These are phyloP conservation scores for Sphaerodactylus townsendi DNA, from an alignment of 2,113 vertebrate species.

Conservation along the genomic window DNA sequence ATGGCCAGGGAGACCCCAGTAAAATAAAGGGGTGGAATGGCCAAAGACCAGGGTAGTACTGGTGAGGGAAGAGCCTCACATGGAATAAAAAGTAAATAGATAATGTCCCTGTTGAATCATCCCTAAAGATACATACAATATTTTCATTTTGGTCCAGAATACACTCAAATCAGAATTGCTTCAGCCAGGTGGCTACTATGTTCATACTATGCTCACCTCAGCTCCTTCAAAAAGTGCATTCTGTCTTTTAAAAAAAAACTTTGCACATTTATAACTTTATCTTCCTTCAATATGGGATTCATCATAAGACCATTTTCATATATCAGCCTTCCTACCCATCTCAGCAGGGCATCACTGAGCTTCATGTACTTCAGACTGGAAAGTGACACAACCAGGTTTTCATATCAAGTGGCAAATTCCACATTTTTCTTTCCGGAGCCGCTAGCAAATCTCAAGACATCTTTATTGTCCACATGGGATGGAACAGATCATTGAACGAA, in stretches of 20 bases:
- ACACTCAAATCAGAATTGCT: neutral
- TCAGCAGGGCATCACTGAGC: neutral
- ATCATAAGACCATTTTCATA: constrained; percentile 8
- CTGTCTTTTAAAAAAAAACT: neutral
- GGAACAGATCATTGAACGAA: constrained; percentile 11
- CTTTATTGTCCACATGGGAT: neutral
- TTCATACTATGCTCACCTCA: neutral
- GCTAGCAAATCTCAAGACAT: constrained; percentile 15
- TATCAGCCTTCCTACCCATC: constrained; percentile 18
- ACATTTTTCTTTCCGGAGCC: neutral
- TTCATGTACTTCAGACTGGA: constrained; percentile 21
- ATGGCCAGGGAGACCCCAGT: too few species aligned
- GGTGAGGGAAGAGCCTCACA: too few species aligned
- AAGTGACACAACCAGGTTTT: constrained; percentile 3
- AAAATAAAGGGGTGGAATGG: too few species aligned
- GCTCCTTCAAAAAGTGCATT: neutral
- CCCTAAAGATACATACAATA: neutral
- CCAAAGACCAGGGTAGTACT: too few species aligned
- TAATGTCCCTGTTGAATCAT: too few species aligned
- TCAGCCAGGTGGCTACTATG: neutral
- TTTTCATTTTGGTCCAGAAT: neutral
- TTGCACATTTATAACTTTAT: neutral
- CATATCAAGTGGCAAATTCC: constrained; percentile 30
- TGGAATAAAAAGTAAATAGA: too few species aligned
- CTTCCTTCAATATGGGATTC: neutral